Evolutionary conservation across 2,797 vertebrate genomes (phyloP).

Genomic region (Octomys mimax): DNA sequence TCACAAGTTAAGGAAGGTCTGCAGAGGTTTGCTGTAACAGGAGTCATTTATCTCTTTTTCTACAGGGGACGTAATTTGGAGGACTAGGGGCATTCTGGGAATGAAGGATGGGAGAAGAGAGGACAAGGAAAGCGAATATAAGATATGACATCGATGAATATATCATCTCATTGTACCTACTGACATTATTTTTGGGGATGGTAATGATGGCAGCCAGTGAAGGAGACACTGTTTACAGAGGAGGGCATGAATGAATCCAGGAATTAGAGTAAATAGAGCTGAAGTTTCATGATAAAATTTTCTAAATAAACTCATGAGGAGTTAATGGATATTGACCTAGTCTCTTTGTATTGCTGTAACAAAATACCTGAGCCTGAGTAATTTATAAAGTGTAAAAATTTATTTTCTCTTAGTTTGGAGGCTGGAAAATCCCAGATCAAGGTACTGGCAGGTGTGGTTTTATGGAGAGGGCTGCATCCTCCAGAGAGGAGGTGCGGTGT

Average conservation of each 20-base stretch:
- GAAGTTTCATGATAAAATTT: not conserved
- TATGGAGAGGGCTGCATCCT: not conserved
- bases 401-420: not conserved
- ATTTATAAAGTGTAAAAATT: not conserved
- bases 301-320: not conserved
- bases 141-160: not conserved
- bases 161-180: not conserved
- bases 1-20: not conserved
- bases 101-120: not conserved
- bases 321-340: not conserved
- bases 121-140: not conserved
- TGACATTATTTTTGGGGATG: not conserved
- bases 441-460: not conserved
- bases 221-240: not conserved
- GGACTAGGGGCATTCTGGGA: not conserved
- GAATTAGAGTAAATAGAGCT: not conserved
- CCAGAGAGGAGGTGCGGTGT: not conserved
- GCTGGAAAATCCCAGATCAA: not conserved
- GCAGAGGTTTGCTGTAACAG: not conserved
- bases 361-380: not conserved
- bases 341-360: not conserved
- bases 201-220: not conserved
- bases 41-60: constrained; percentile 12
- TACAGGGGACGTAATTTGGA: constrained; percentile 7
- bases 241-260: not conserved